Evolutionary conservation across 2,888 invertebrate species (phyloP).

Genomic region (Muschampia plurimacula): DNA sequence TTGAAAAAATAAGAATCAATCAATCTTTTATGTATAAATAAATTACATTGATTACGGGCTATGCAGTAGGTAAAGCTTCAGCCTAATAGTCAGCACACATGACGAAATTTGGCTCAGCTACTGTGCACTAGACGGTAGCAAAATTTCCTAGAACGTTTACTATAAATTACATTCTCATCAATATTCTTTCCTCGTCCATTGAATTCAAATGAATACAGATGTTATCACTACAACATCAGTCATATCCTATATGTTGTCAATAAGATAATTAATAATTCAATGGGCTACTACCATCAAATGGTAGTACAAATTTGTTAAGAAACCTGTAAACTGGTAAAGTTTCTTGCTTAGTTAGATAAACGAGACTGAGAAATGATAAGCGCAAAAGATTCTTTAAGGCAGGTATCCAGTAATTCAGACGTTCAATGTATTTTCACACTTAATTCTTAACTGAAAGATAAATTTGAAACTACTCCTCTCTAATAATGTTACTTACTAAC

Average conservation of each 20-base stretch:
- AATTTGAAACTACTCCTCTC: too few relatives aligned
- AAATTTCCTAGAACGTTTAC: slow-evolving; percentile 9
- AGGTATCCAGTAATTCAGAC: neutral
- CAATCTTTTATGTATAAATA: too few relatives aligned
- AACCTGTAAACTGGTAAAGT: slow-evolving; percentile 11
- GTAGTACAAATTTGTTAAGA: slow-evolving; percentile 7
- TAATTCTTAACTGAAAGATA: too few relatives aligned
- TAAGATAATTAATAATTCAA: slow-evolving; percentile 33
- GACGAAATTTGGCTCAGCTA: too few relatives aligned
- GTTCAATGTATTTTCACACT: neutral
- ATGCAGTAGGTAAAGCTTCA: too few relatives aligned
- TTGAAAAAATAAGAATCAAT: too few relatives aligned
- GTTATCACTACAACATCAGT: slow-evolving; percentile 30
- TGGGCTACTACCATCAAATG: slow-evolving; percentile 22
- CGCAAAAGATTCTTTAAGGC: too few relatives aligned
- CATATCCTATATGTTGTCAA: slow-evolving; percentile 28
- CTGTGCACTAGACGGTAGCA: neutral
- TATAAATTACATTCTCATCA: slow-evolving; percentile 11
- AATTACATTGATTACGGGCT: too few relatives aligned
- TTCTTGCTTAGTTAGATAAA: neutral
- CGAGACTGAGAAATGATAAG: neutral
- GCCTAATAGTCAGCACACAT: too few relatives aligned
- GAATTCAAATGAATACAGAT: slow-evolving; percentile 33
- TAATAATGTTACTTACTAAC: too few relatives aligned
- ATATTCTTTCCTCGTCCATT: slow-evolving; percentile 33